Conservation (phyloP, 2,797 vertebrate genomes). For the Megalops cyprinoides region DNA sequence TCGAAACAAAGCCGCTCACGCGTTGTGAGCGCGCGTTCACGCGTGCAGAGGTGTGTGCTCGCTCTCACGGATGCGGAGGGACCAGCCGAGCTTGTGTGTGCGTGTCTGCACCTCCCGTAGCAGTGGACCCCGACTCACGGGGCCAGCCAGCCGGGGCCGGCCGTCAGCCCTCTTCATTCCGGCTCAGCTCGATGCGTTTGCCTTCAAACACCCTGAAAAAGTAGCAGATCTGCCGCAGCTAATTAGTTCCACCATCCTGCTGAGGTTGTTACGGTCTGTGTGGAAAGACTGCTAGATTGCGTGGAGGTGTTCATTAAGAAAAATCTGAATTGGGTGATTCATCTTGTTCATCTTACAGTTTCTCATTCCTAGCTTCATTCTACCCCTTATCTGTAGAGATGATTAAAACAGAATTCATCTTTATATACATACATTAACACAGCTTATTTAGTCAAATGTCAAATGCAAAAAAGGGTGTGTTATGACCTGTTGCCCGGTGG, state of each 20-base stretch:
- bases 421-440: background rate
- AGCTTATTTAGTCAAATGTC: background rate
- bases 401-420: background rate
- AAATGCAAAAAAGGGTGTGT: background rate
- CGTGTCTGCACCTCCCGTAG: background rate
- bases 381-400: background rate
- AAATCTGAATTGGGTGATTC: background rate
- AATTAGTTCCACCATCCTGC: background rate
- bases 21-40: background rate
- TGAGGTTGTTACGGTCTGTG: background rate
- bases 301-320: background rate
- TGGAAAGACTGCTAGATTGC: background rate
- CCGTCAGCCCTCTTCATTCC: background rate
- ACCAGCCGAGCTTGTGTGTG: background rate
- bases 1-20: background rate
- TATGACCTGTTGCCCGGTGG: background rate
- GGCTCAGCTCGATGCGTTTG: too few species aligned
- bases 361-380: background rate
- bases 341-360: background rate
- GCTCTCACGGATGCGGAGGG: background rate
- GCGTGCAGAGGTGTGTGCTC: background rate
- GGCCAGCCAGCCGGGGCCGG: background rate
- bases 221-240: background rate
- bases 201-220: background rate
- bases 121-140: background rate